These are phyloP conservation scores for Lamellibrachia satsuma DNA, from an alignment of 2,888 invertebrate species.

Conservation along the genomic window DNA sequence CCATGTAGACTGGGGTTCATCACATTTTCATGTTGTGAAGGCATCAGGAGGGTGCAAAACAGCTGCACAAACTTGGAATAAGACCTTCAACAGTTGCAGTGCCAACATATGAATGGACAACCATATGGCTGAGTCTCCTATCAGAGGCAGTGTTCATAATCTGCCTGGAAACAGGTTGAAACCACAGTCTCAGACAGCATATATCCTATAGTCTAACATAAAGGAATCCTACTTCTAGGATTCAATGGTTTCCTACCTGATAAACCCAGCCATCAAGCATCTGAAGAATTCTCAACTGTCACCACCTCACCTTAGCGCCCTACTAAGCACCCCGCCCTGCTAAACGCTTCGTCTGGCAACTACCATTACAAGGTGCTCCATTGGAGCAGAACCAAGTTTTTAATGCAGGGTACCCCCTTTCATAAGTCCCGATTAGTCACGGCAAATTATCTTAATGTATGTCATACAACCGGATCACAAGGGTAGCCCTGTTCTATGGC, in stretches of 20 bases:
- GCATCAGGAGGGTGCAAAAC: background rate
- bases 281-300: background rate
- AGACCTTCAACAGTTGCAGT: background rate
- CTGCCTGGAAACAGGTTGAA: background rate
- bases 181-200: background rate
- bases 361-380: background rate
- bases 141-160: background rate
- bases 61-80: background rate
- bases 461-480: background rate
- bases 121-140: background rate
- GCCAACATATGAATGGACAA: background rate
- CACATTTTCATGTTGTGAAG: too few species aligned
- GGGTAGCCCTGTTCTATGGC: background rate
- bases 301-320: background rate
- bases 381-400: background rate
- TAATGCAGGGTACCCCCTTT: background rate
- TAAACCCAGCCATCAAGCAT: background rate
- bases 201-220: background rate
- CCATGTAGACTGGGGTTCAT: too few species aligned
- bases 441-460: conserved; percentile 17
- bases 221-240: background rate
- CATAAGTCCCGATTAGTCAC: background rate
- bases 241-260: background rate
- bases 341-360: background rate
- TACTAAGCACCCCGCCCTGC: background rate